A percentile compares a stretch with the other conserved stretches of the same genome.
Conservation (phyloP, 2,888 invertebrate genomes). For the Netelia inedita region DNA sequence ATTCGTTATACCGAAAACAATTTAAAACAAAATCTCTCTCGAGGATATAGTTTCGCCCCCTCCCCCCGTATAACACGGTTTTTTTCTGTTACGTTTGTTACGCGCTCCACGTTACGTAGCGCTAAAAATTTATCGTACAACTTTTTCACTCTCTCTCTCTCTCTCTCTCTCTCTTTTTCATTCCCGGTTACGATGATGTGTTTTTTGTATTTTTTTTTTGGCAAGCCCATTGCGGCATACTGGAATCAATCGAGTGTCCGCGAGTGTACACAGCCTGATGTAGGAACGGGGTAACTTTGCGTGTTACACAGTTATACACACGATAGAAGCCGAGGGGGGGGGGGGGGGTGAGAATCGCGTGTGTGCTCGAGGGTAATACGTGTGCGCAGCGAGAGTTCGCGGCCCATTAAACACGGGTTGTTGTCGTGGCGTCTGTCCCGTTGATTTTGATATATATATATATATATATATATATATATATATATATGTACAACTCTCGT, state of each 20-base stretch:
- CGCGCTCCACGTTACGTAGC: too few species aligned
- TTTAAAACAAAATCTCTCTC: too few species aligned
- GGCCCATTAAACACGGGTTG: conserved; percentile 76
- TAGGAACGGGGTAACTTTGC: not conserved
- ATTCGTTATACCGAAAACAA: not conserved
- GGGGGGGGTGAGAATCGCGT: conserved; percentile 43
- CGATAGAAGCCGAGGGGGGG: conserved; percentile 1
- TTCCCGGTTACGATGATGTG: too few species aligned
- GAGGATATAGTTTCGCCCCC: too few species aligned
- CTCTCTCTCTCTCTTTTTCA: too few species aligned
- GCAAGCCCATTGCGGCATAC: conserved; percentile 31
- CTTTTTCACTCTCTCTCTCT: conserved; percentile 37
- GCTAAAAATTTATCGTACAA: conserved; percentile 52
- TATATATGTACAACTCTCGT: conserved; percentile 64
- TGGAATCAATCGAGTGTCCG: conserved; percentile 62
- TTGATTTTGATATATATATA: conserved; percentile 36
- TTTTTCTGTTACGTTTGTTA: too few species aligned
- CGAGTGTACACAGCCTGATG: conserved; percentile 35
- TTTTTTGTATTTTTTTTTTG: not conserved
- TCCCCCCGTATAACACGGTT: too few species aligned
- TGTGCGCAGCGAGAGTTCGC: conserved; percentile 64
- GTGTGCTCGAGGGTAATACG: conserved; percentile 57
- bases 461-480: not conserved
- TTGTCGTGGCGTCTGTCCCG: conserved; percentile 59
- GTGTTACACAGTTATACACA: not conserved